Evolutionary conservation across 2,888 invertebrate genomes (phyloP), one percentile per base, ranked within the genome.

Genomic region (Syritta pipiens): DNA sequence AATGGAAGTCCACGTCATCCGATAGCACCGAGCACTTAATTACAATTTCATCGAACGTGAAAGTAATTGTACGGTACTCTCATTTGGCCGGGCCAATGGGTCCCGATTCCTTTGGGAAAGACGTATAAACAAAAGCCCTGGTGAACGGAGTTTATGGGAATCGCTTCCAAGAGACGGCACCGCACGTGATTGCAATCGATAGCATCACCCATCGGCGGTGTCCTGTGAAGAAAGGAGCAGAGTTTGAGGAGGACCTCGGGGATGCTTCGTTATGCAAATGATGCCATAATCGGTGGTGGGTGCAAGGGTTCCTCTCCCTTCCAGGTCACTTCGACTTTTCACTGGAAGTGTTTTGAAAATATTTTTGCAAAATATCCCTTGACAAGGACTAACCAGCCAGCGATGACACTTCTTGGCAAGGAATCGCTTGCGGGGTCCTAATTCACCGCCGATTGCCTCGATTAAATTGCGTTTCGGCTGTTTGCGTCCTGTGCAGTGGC

Each of bases 31-130:
- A 53, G 53, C 44, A 53, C 32, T 65, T 65, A 65, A 65, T 65
- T 65, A 65, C 65, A 53, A 65, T 53, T 65, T 35, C 42, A 53
- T 53, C 53, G 65, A 65, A 65, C 53, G 65, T 53, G 35, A 51
- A 35, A 24, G 51, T 22, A 53, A 65, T 53, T 65, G 44, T 53
- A 65, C 53, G 44, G 32, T 30, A 59, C 22, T 37, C 37, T 44
- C 22, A 59, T 44, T 59, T 44, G 44, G 44, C 44, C 57, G 20
- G 9, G 26, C 30, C 51, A 24, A 53, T 65, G 37, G 63, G 44
- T n/a, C n/a, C 17, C 19, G 24, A 53, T 32, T 42, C 26, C 12
- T 37, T 7, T 12, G 37, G 26, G 20, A 20, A 5, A 6, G n/a
- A 19, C 40, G 51, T 22, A 20, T 7, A 4, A 26, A 37, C 20